phyloP scores from a whole-genome alignment of 2,113 vertebrate species.

The Chloropsis hardwickii region DNA sequence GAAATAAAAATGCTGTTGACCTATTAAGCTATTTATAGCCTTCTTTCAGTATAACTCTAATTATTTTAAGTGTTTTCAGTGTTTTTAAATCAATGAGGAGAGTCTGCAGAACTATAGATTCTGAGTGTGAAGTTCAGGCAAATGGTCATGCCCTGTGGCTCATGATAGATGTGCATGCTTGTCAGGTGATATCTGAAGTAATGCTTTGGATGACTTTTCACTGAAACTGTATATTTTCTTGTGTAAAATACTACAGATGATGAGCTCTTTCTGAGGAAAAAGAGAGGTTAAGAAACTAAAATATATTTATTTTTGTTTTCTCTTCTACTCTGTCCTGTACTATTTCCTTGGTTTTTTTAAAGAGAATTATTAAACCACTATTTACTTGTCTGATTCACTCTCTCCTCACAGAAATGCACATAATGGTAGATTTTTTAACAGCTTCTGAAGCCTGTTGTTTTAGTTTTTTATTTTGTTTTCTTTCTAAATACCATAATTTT shows the following conservation, averaged over 20 bases:
- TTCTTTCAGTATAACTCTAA: not conserved
- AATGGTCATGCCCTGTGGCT: not conserved
- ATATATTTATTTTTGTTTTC: not conserved
- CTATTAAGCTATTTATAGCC: not conserved
- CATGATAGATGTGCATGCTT: not conserved
- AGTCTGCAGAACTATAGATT: not conserved
- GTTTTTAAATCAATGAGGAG: not conserved
- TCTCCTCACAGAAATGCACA: not conserved
- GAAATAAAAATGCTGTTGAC: not conserved
- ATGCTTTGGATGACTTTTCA: not conserved
- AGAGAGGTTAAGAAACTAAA: not conserved
- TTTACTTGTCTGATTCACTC: not conserved
- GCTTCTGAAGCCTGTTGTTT: not conserved
- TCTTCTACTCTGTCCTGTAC: not conserved
- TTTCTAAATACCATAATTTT: not conserved
- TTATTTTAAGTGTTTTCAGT: not conserved
- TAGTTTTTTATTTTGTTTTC: not conserved
- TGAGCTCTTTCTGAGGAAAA: not conserved
- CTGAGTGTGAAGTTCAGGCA: not conserved
- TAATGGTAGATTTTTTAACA: not conserved
- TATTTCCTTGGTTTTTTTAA: not conserved
- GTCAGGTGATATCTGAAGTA: not conserved
- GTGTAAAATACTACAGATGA: not conserved
- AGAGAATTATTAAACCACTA: not conserved
- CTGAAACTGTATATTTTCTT: not conserved